Conservation (phyloP, 2,888 invertebrate genomes). For the Sesamia inferens region DNA sequence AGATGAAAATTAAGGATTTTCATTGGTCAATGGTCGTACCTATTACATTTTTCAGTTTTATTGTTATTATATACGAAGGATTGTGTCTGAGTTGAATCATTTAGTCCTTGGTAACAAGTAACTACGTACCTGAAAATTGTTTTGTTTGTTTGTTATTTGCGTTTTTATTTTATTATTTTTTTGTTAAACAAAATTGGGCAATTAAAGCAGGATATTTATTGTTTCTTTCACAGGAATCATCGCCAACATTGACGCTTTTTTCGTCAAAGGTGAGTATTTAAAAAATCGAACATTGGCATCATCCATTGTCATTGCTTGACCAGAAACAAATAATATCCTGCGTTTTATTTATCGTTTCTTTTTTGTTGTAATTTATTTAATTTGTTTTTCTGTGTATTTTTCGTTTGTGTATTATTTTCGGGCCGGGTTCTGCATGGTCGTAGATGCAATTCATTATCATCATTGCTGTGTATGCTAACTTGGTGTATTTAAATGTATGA, state of each 20-base stretch:
- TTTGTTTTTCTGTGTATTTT: slow-evolving; percentile 47
- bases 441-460: slow-evolving; percentile 65
- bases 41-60: background rate
- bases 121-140: slow-evolving; percentile 7
- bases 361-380: slow-evolving; percentile 44
- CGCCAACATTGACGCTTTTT: slow-evolving; percentile 94
- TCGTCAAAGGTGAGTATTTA: slow-evolving; percentile 93
- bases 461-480: slow-evolving; percentile 60
- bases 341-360: slow-evolving; percentile 63
- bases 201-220: slow-evolving; percentile 86
- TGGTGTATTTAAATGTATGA: slow-evolving; percentile 53
- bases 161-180: slow-evolving; percentile 55
- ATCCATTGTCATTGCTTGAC: slow-evolving; percentile 75
- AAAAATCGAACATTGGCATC: slow-evolving; percentile 65
- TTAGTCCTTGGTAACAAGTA: background rate
- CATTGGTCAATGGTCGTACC: background rate
- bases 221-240: slow-evolving; percentile 93
- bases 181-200: slow-evolving; percentile 65
- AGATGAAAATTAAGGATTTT: background rate
- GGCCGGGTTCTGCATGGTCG: slow-evolving; percentile 52
- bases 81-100: background rate
- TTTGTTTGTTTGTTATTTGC: slow-evolving; percentile 39
- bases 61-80: background rate
- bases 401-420: slow-evolving; percentile 51
- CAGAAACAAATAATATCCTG: slow-evolving; percentile 79